phyloP scores from a whole-genome alignment of 1,140 invertebrate species.

The Pogonomyrmex barbatus region DNA sequence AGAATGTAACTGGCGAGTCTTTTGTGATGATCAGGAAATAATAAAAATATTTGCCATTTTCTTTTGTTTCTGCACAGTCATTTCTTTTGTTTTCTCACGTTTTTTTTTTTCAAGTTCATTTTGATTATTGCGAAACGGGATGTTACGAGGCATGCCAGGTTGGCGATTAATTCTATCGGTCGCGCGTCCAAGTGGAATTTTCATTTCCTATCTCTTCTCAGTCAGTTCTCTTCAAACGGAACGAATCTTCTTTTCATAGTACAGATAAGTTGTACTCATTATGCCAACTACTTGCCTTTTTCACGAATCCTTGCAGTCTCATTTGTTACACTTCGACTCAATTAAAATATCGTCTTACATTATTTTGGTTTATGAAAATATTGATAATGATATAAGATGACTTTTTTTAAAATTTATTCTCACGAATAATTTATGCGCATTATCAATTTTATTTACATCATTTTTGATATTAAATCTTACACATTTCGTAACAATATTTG shows the following conservation, averaged over 20 bases:
- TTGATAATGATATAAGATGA: neutral
- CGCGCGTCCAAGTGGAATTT: constrained; percentile 44
- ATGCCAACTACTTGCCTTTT: constrained; percentile 1
- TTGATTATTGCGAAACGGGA: neutral
- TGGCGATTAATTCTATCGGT: constrained; percentile 38
- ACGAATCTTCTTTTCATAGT: constrained; percentile 4
- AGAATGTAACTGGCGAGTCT: too few relatives aligned
- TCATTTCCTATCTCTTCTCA: constrained; percentile 14
- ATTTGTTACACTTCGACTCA: neutral
- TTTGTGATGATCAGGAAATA: neutral
- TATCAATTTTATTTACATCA: neutral
- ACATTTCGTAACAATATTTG: neutral
- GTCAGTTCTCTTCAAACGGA: constrained; percentile 16
- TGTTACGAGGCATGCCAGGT: neutral
- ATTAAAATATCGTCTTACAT: neutral
- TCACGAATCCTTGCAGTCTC: neutral
- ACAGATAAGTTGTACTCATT: constrained; percentile 30
- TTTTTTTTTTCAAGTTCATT: neutral
- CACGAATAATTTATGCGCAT: neutral
- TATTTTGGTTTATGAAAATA: neutral
- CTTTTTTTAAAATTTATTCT: neutral
- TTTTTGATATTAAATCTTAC: neutral
- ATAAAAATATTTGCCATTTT: neutral
- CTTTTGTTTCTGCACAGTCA: too few relatives aligned
- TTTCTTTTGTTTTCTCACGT: neutral